Evolutionary conservation across 2,888 invertebrate species (phyloP), one percentile per base, ranked within the genome.

Genomic region (Himalopsyche japonica): DNA sequence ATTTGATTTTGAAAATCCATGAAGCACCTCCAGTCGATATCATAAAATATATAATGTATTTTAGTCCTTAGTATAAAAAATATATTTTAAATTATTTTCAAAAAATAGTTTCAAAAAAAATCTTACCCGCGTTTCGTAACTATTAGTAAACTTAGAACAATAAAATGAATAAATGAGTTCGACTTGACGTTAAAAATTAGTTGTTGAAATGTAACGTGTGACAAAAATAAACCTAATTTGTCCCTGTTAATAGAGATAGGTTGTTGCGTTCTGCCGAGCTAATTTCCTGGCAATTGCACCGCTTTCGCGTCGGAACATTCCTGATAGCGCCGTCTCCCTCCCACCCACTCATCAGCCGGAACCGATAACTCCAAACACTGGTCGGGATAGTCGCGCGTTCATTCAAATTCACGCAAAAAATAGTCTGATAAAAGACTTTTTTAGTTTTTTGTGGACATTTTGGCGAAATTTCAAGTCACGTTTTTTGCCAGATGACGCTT

Each of bases 271-370:
- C 81, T 81, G 81, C 79, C 48, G 64, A 83, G 85, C 81, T 85
- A 85, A 85, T 85, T 85, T 85, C 85, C 85, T 85, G 85, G 79
- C 81, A 76, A 80, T 80, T 83, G 80, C 83, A 37, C 24, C 37
- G 80, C 70, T 57, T 76, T 80, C 76, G 76, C 83, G 76, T 24
- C 49, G 49, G 80, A 76, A 80, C 76, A 24, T 34, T 1, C 48
- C 76, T 7, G 48, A 49, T 20, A 18, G 30, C 37, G 34, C 64
- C 80, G 80, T 76, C 79, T 57, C 57, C 47, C 27, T 57, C 24
- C 80, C 57, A 82, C 77, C 77, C 77, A 82, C n/a, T 70, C 70
- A 70, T 70, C 70, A 70, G 70, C 70, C 70, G 70, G 70, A 70
- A 70, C 70, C 12, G 70, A 70, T 70, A 70, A 70, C 30, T 70